Percentiles rank a stretch among this genome's conserved stretches.
Conservation (phyloP, 2,888 invertebrate genomes). For the Baccha elongata region DNA sequence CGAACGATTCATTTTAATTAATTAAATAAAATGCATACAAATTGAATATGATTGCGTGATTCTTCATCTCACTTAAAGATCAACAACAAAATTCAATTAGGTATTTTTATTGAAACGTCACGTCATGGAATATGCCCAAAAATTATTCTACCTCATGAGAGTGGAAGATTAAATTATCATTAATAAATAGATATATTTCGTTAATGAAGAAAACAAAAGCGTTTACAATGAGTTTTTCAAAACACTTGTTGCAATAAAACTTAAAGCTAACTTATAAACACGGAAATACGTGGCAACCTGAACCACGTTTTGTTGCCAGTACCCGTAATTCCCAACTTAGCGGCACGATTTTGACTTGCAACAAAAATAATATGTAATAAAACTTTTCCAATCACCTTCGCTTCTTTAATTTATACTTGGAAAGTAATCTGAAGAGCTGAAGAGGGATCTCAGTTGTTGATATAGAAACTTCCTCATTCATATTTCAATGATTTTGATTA, state of each 20-base stretch:
- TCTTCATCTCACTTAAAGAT: background rate
- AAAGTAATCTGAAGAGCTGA: constrained; percentile 35
- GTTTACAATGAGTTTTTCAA: no score
- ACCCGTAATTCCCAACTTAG: background rate
- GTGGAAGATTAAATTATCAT: background rate
- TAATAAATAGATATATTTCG: background rate
- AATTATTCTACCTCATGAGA: background rate
- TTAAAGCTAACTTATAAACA: background rate
- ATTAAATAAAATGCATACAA: background rate
- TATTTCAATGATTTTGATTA: constrained; percentile 21
- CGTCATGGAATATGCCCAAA: constrained; percentile 1
- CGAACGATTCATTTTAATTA: no score
- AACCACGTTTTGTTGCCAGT: background rate
- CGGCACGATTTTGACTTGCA: constrained; percentile 33
- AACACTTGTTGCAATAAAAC: constrained; percentile 31
- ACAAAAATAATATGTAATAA: background rate
- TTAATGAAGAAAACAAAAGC: background rate
- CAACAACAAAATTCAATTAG: background rate
- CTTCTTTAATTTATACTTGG: constrained; percentile 50
- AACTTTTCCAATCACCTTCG: constrained; percentile 12
- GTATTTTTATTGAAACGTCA: background rate
- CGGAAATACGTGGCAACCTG: constrained; percentile 16
- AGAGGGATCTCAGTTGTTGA: background rate
- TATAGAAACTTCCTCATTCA: constrained; percentile 25
- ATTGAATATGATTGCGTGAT: background rate